Conservation (phyloP, 2,888 invertebrate genomes). For the Smittia sp. region DNA sequence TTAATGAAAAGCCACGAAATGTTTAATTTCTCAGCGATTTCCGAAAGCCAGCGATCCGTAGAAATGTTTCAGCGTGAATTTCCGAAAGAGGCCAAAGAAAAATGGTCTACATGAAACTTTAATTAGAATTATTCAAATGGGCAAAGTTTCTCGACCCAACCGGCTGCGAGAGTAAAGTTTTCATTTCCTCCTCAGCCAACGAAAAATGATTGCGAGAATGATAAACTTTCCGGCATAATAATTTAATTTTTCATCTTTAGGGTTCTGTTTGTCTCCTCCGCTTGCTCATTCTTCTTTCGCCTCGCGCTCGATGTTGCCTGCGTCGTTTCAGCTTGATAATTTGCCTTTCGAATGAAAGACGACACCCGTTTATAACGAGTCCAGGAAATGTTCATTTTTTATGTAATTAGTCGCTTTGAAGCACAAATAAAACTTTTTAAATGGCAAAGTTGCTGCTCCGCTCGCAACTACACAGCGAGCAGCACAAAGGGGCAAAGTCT, state of each 20-base stretch:
- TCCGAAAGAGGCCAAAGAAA: not conserved
- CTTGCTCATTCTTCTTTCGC: not conserved
- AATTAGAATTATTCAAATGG: conserved; percentile 38
- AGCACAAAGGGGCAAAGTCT: not conserved
- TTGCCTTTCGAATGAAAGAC: not conserved
- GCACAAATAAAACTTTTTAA: conserved; percentile 16
- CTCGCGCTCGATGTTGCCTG: not conserved
- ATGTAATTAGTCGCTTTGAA: conserved; percentile 32
- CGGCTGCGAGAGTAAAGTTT: conserved; percentile 15
- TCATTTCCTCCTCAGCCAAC: conserved; percentile 25
- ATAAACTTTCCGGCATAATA: conserved; percentile 33
- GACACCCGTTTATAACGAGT: conserved; percentile 32
- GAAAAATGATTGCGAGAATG: conserved; percentile 39
- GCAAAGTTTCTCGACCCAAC: not conserved
- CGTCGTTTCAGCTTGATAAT: not conserved
- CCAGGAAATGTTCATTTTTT: conserved; percentile 36
- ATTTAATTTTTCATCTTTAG: conserved; percentile 1
- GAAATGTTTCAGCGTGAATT: not conserved
- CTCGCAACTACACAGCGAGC: not conserved
- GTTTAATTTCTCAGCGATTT: no score
- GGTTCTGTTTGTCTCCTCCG: not conserved
- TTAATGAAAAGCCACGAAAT: no score
- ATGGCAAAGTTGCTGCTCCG: not conserved
- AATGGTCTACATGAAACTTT: conserved; percentile 7
- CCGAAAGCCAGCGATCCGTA: no score